Conservation (phyloP, 2,113 vertebrate genomes). For the Pterocles orientalis region DNA sequence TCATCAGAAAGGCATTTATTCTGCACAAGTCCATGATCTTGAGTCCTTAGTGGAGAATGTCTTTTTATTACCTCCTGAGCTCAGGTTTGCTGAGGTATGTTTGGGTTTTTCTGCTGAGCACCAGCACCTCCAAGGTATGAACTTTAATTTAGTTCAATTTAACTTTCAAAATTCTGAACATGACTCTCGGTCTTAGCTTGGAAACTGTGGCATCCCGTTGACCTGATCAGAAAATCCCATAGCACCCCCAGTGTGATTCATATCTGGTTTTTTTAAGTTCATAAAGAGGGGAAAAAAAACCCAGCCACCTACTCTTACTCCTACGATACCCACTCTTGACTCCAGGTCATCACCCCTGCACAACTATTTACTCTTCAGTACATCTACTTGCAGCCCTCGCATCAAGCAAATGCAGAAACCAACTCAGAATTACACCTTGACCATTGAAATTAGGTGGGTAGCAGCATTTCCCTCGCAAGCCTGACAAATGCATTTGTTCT, state of each 20-base stretch:
- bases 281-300: background rate
- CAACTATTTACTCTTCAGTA: background rate
- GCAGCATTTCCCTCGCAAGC: background rate
- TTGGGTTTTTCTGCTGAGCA: background rate
- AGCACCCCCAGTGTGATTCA: background rate
- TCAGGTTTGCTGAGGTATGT: background rate
- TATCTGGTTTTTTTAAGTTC: background rate
- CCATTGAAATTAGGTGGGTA: background rate
- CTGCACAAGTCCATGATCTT: background rate
- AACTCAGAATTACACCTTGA: background rate
- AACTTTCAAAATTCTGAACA: background rate
- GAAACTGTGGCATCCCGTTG: background rate
- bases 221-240: background rate
- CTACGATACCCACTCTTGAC: background rate
- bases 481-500: background rate
- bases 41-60: fast-evolving
- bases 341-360: background rate
- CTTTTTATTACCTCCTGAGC: background rate
- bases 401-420: background rate
- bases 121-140: background rate
- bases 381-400: background rate
- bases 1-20: background rate
- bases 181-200: background rate
- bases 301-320: background rate
- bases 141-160: background rate